A percentile compares a stretch with the other conserved stretches of the same genome.
These are phyloP conservation scores for Haemorhous mexicanus DNA, from an alignment of 2,113 vertebrate genomes.

Conservation along the genomic window DNA sequence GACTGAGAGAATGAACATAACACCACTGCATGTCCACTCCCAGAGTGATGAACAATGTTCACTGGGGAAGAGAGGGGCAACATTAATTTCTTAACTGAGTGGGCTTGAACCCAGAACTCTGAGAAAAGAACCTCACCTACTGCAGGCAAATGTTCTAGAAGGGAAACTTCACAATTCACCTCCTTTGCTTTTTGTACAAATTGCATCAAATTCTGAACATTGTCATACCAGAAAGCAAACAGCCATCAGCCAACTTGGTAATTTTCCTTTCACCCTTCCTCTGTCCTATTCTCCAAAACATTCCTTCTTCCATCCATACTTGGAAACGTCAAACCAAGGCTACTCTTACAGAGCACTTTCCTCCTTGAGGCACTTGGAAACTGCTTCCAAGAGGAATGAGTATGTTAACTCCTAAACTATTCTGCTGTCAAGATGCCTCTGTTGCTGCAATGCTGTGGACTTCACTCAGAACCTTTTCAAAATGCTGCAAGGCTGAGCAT, in stretches of 20 bases:
- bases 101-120: neutral
- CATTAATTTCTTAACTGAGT: neutral
- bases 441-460: neutral
- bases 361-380: neutral
- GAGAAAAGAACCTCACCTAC: neutral
- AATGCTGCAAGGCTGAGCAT: neutral
- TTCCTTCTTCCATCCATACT: neutral
- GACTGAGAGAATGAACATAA: neutral
- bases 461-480: neutral
- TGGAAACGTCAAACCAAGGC: neutral
- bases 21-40: neutral
- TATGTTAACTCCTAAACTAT: neutral
- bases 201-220: neutral
- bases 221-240: neutral
- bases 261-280: neutral
- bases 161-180: neutral
- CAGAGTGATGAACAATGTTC: accelerated
- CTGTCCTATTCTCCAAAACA: neutral
- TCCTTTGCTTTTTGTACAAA: neutral
- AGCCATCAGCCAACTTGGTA: accelerated
- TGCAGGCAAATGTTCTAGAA: neutral
- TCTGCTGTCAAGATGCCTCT: neutral
- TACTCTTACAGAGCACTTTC: neutral
- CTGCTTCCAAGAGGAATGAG: neutral
- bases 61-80: neutral